A percentile compares a stretch with the other conserved stretches of the same genome.
phyloP scores from a whole-genome alignment of 2,888 invertebrate genomes.

The Mamestra brassicae region DNA sequence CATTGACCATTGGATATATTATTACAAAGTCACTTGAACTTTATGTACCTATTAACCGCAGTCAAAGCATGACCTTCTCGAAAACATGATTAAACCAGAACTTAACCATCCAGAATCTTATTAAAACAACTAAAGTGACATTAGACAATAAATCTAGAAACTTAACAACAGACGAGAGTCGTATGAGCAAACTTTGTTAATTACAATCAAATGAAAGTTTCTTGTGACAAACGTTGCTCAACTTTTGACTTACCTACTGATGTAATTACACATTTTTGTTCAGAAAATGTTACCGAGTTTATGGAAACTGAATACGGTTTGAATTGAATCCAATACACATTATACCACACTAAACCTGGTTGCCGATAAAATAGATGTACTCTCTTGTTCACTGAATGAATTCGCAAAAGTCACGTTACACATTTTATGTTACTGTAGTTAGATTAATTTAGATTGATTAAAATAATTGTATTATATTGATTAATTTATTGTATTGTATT shows the following conservation, averaged over 20 bases:
- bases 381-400: too few species aligned
- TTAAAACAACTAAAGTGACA: conserved; percentile 33
- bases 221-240: conserved; percentile 48
- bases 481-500: too few species aligned
- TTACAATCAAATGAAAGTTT: conserved; percentile 62
- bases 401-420: too few species aligned
- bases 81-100: not conserved
- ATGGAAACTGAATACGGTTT: conserved; percentile 2
- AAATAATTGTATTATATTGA: too few species aligned
- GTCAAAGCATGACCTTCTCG: not conserved
- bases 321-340: too few species aligned
- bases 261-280: conserved; percentile 62
- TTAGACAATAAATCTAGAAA: conserved; percentile 48
- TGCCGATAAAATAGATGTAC: too few species aligned
- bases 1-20: conserved; percentile 1
- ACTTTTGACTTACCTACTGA: conserved; percentile 58
- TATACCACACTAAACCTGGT: too few species aligned
- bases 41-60: not conserved
- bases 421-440: too few species aligned
- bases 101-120: conserved; percentile 17
- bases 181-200: conserved; percentile 61
- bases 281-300: conserved; percentile 1
- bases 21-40: not conserved
- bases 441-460: too few species aligned
- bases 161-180: conserved; percentile 48